Conservation (phyloP, 2,888 invertebrate species). For the Epirrita christyi region DNA sequence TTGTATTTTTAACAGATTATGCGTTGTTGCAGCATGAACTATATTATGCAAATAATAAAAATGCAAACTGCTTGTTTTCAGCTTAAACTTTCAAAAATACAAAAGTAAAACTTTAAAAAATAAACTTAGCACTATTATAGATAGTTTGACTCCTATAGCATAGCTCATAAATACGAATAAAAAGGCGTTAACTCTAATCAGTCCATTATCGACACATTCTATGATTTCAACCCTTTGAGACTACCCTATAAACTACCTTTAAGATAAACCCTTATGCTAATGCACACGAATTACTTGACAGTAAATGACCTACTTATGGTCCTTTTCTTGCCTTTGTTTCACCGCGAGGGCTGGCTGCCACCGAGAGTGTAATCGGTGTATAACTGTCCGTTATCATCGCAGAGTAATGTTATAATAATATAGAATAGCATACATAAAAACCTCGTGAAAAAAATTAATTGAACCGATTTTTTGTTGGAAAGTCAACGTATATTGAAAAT, state of each 20-base stretch:
- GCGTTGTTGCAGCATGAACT: too few species aligned
- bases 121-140: not conserved
- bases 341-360: slow-evolving; percentile 47
- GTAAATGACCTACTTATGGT: slow-evolving; percentile 69
- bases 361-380: slow-evolving; percentile 7
- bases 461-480: too few species aligned
- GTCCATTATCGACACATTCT: slow-evolving; percentile 54
- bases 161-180: slow-evolving; percentile 12
- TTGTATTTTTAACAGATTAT: too few species aligned
- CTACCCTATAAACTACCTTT: slow-evolving; percentile 41
- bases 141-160: not conserved
- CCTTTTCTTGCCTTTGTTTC: slow-evolving; percentile 49
- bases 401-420: too few species aligned
- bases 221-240: slow-evolving; percentile 54
- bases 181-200: slow-evolving; percentile 44
- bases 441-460: too few species aligned
- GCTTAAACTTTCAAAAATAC: too few species aligned
- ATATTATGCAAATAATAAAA: too few species aligned
- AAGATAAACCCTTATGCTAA: slow-evolving; percentile 70
- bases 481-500: too few species aligned
- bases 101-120: too few species aligned
- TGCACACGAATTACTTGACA: slow-evolving; percentile 61
- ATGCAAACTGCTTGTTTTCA: too few species aligned
- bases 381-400: too few species aligned
- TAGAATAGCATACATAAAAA: too few species aligned